A percentile compares a stretch with the other conserved stretches of the same genome.
phyloP scores from a whole-genome alignment of 2,113 vertebrate genomes.

The Desmodus rotundus region DNA sequence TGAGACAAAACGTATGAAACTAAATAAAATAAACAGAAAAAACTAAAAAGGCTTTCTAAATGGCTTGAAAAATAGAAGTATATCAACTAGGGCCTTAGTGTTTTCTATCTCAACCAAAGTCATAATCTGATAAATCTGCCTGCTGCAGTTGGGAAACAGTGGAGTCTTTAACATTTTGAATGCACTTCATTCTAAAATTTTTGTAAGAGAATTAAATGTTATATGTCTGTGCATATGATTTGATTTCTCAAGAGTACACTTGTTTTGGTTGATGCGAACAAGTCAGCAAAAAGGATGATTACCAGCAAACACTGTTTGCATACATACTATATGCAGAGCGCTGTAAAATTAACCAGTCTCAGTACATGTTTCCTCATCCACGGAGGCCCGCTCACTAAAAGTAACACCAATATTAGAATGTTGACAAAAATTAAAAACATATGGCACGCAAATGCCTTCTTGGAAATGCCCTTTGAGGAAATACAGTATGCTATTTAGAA shows the following conservation, averaged over 20 bases:
- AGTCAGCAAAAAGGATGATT: neutral
- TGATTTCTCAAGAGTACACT: slow-evolving; percentile 36
- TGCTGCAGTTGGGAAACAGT: neutral
- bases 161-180: neutral
- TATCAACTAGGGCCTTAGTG: neutral
- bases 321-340: neutral
- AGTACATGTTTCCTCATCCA: neutral
- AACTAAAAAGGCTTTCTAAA: neutral
- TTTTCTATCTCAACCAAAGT: neutral
- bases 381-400: neutral
- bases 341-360: neutral
- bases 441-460: neutral
- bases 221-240: neutral
- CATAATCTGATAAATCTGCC: neutral
- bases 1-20: neutral
- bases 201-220: neutral
- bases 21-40: neutral
- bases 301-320: neutral
- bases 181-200: slow-evolving; percentile 18
- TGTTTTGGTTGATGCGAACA: slow-evolving; percentile 16
- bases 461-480: neutral
- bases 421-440: neutral
- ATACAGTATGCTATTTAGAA: neutral
- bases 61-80: neutral
- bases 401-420: neutral